These are phyloP conservation scores for Tyrophagus putrescentiae DNA, from an alignment of 1,140 invertebrate genomes.

Conservation along the genomic window DNA sequence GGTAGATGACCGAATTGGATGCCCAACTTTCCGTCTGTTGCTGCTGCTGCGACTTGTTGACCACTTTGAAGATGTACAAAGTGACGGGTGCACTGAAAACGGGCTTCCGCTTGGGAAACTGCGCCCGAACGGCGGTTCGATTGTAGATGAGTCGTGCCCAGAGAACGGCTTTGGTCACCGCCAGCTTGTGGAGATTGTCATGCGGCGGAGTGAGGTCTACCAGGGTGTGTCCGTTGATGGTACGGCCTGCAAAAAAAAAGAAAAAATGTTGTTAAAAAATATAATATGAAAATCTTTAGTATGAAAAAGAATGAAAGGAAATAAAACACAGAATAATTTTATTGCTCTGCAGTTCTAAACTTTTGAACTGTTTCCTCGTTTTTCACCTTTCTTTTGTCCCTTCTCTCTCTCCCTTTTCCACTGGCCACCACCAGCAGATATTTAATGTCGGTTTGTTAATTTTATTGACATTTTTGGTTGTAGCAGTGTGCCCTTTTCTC, in stretches of 20 bases:
- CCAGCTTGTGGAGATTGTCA: conserved; percentile 37
- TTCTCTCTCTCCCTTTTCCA: too few relatives aligned
- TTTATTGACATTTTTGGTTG: too few relatives aligned
- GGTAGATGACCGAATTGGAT: conserved; percentile 17
- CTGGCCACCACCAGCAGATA: too few relatives aligned
- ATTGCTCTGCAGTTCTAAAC: too few relatives aligned
- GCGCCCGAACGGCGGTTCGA: conserved; percentile 27
- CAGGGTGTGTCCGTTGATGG: conserved; percentile 62
- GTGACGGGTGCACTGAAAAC: conserved; percentile 39
- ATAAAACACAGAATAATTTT: too few relatives aligned
- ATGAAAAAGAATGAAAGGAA: too few relatives aligned
- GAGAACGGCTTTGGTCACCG: conserved; percentile 53
- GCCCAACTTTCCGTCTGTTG: background rate
- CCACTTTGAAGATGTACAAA: conserved; percentile 48
- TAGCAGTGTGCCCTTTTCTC: too few relatives aligned
- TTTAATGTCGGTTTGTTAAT: too few relatives aligned
- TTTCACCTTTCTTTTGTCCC: too few relatives aligned
- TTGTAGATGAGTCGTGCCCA: conserved; percentile 52
- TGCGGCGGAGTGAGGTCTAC: conserved; percentile 55
- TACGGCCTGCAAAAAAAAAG: conserved; percentile 47
- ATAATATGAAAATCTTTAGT: too few relatives aligned
- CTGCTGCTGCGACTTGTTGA: conserved; percentile 16
- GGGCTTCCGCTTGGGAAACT: conserved; percentile 26
- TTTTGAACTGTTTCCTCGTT: too few relatives aligned
- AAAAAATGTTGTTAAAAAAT: too few relatives aligned